Evolutionary conservation across 2,888 invertebrate species (phyloP).

Genomic region (Monochamus alternatus): DNA sequence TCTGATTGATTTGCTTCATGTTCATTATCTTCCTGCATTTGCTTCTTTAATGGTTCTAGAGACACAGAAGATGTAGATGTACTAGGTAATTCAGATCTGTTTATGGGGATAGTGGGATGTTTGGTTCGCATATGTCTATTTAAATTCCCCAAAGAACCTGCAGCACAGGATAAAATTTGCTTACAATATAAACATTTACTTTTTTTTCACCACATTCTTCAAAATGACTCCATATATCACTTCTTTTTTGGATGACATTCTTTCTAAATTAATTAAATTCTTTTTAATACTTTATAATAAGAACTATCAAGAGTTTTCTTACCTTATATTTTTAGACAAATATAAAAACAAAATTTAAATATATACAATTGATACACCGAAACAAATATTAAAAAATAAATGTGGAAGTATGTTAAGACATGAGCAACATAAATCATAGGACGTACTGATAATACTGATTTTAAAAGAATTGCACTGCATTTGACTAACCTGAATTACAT

Average conservation of each 20-base stretch:
- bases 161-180: background rate
- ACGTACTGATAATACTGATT: too few relatives aligned
- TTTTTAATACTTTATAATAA: background rate
- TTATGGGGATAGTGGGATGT: background rate
- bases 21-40: background rate
- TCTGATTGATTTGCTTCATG: background rate
- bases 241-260: background rate
- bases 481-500: too few relatives aligned
- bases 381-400: too few relatives aligned
- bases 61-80: background rate
- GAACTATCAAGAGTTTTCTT: too few relatives aligned
- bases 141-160: background rate
- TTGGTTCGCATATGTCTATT: constrained; percentile 11
- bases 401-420: too few relatives aligned
- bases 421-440: too few relatives aligned
- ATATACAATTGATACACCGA: too few relatives aligned
- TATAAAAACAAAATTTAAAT: too few relatives aligned
- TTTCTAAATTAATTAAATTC: background rate
- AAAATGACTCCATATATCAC: constrained; percentile 5
- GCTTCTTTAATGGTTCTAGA: background rate
- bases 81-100: background rate
- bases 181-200: background rate
- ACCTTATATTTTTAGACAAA: too few relatives aligned
- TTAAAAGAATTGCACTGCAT: too few relatives aligned
- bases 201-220: constrained; percentile 1